Evolutionary conservation across 30 jellyfish, hydroid and myxozoan species (phyloP), one percentile per base, ranked within the genome.

Genomic region (Hydra vulgaris): DNA sequence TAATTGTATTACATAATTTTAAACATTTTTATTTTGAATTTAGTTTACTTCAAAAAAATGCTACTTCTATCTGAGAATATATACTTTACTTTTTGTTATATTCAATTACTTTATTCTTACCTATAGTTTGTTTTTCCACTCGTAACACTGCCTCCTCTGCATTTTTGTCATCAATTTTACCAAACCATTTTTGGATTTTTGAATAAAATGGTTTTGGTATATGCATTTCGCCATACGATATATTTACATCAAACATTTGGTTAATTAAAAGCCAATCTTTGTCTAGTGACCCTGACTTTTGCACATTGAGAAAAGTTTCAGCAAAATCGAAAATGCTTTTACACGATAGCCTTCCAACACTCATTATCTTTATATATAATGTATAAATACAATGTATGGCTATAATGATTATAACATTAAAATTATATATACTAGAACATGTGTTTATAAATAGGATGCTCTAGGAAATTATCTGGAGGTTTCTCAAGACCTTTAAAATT

Each of bases 131-230:
- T 0, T 78, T 66, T 53, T 78, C 85, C 66, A 56, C 85, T 52
- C 85, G 18, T 15, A 78, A 26, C 1, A 78, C 85, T 1, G 85
- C 82, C 16, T 78, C 85, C 69, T 78, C 85, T 27, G 85, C 54
- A 78, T 52, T 21, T 19, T 78, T 78, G 18, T 78, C 85, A 78
- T 78, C 85, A 21, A 78, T 78, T 18, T 78, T 54, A 7, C 85
- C 85, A 78, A 78, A 78, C 85, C 85, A 78, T n/a, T 78, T 78
- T 53, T 78, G 85, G 15, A 78, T 27, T 78, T 78, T 78, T 17
- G 85, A 54, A 23, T 78, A 52, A 23, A 78, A 78, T 53, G 85
- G 12, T 56, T 78, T 80, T 16, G 85, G 85, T 0, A 78, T 56
- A 23, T 53, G 69, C 26, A 26, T 25, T 78, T 78, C 55, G 7